Evolutionary conservation across 2,113 vertebrate species (phyloP), one percentile per base, ranked within the genome.

Genomic region (Anguilla rostrata): DNA sequence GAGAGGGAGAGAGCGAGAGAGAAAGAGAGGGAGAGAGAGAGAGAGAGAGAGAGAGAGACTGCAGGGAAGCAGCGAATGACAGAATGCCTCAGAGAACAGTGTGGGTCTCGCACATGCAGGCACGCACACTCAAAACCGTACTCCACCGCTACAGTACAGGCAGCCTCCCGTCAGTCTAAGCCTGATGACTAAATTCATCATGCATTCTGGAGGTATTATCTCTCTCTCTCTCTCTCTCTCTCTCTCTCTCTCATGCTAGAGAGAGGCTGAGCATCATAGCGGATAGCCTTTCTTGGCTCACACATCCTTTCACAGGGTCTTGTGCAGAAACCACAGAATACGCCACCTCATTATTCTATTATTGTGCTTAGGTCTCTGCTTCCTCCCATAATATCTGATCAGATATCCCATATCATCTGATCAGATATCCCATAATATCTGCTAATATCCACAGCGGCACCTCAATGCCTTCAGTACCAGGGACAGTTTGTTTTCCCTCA

Each of bases 131-230:
- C 86, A 75, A 75, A n/a, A 34, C 71, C 85, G 86, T 29, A 7
- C 90, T 91, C 93, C 92, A 93, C 90, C 83, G 88, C 91, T 89
- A 90, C 91, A 91, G 79, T 57, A 75, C 6, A 75, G 83, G 87
- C 86, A 84, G 91, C 91, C 91, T 88, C 92, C 91, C 94, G 93
- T 92, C 93, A 92, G 91, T 93, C 91, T 94, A 93, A 95, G 93
- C 94, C 94, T 83, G 87, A 92, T 93, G 93, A 95, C 95, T 94
- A 94, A 92, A 92, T 95, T 96, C 96, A 97, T 96, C 95, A 94
- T 94, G 96, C 96, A 95, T 97, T 95, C 96, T 94, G 94, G 91
- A 95, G 95, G 96, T 96, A 96, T 97, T 95, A 96, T 95, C 93
- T 94, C 92, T 83, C 84, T 89, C 91, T 89, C 26, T 86, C 90